These are phyloP conservation scores for Gymnocheta viridis DNA, from an alignment of 2,888 invertebrate species.

Conservation along the genomic window DNA sequence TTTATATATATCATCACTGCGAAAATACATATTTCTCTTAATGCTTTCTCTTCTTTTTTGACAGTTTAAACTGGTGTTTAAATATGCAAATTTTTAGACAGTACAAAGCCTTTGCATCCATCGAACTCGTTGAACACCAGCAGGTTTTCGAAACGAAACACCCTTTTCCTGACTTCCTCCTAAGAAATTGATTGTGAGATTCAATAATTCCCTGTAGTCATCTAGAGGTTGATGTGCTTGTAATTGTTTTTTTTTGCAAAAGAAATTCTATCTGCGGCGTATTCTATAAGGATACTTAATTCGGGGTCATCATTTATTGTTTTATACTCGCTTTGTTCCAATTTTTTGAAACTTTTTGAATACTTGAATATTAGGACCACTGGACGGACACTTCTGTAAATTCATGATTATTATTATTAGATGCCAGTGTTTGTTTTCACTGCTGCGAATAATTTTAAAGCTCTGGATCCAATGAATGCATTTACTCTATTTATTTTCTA, in stretches of 20 bases:
- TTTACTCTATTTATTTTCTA: too few relatives aligned
- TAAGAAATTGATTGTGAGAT: not conserved
- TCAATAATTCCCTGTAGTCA: not conserved
- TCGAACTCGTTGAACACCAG: not conserved
- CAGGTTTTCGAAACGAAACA: not conserved
- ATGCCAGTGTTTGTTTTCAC: too few relatives aligned
- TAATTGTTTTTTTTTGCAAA: constrained; percentile 2
- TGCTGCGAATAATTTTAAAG: too few relatives aligned
- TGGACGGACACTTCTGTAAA: too few relatives aligned
- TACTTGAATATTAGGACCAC: not conserved
- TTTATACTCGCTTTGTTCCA: not conserved
- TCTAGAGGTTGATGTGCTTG: not conserved
- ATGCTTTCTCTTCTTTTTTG: not conserved
- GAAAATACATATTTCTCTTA: too few relatives aligned
- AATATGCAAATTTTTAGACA: not conserved
- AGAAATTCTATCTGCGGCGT: too few relatives aligned
- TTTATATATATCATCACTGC: too few relatives aligned
- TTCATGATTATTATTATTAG: too few relatives aligned
- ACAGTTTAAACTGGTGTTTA: not conserved
- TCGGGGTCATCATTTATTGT: not conserved
- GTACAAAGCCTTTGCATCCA: not conserved
- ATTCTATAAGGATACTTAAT: too few relatives aligned
- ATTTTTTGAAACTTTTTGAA: not conserved
- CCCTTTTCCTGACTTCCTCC: not conserved
- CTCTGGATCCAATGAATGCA: too few relatives aligned